Base-by-base conservation (phyloP, 1,140 invertebrate species). In the Drosophila pectinifera region DNA sequence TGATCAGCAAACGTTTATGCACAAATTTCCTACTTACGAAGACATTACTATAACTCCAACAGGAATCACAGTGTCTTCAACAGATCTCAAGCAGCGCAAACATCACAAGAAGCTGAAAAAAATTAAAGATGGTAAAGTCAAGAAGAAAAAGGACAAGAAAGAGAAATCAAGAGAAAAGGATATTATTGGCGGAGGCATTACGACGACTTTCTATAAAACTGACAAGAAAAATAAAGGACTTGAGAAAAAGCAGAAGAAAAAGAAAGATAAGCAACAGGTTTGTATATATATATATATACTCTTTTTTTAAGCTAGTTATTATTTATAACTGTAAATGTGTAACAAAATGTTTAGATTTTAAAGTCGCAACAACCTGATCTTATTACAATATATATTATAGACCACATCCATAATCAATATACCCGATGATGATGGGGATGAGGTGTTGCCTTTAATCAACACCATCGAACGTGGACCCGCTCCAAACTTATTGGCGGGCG, bases 101-200 rank as follows among this genome's bases (percentile, higher is more conserved):
- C 93, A 94, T 36, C 95, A 95, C 78, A 94, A 95, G 54, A 96
- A 96, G 91, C 94, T 95, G 51, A 95, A 95, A 61, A 95, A 95
- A 76, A 94, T 95, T 34, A 95, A 95, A 80, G 94, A 95, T 42
- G 93, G 94, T 24, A 94, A 94, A 91, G 93, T 95, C 5, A 96
- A 96, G 82, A 96, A 96, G 90, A 96, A 97, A 81, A 96, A 96
- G 78, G 95, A 96, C 57, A 96, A 96, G 77, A 96, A 96, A 70
- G 94, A 95, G 41, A 95, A 95, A 88, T 92, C 91, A 10, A 94
- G 94, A 92, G 93, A 94, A 82, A 94, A 94, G 91, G 91, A 94
- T 93, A 93, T 92, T 5, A 20, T 51, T 14, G 18, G 6, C 18
- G 49, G 4, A 0, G 41, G 61, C 4, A 58, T 24, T 22, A 10